A percentile compares a stretch with the other conserved stretches of the same genome.
Conservation (phyloP, 2,888 invertebrate genomes). For the Choreutis nemorana region DNA sequence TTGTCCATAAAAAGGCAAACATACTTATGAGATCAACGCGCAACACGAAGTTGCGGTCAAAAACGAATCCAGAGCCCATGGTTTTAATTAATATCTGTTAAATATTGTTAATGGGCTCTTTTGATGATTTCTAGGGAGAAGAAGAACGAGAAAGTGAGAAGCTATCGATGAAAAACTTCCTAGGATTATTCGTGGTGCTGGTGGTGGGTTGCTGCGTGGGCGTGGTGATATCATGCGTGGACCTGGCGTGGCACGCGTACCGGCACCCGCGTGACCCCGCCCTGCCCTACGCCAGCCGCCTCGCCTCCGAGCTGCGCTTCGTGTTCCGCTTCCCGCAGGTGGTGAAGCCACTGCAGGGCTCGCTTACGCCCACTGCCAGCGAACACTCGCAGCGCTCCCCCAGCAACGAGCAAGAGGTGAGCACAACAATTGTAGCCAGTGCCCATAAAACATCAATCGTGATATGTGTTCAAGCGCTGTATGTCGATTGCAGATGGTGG, state of each 20-base stretch:
- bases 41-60: no score
- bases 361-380: conserved; percentile 12
- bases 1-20: no score
- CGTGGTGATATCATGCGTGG: conserved; percentile 70
- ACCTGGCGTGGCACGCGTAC: conserved; percentile 48
- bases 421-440: no score
- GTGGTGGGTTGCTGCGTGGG: conserved; percentile 72
- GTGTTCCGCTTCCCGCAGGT: conserved; percentile 45
- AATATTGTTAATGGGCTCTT: neutral
- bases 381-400: conserved; percentile 6
- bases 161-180: conserved; percentile 76
- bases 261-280: conserved; percentile 23
- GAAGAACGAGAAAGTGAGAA: conserved; percentile 35
- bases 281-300: conserved; percentile 23
- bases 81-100: no score
- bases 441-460: no score
- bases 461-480: no score
- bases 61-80: no score
- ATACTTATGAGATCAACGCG: no score
- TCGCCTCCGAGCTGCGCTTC: conserved; percentile 43
- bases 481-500: conserved; percentile 7
- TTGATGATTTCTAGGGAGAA: conserved; percentile 20
- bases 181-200: conserved; percentile 82
- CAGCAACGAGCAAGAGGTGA: conserved; percentile 27
- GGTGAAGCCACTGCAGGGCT: conserved; percentile 37